phyloP scores from a whole-genome alignment of 2,797 vertebrate species.

The Tenualosa ilisha region DNA sequence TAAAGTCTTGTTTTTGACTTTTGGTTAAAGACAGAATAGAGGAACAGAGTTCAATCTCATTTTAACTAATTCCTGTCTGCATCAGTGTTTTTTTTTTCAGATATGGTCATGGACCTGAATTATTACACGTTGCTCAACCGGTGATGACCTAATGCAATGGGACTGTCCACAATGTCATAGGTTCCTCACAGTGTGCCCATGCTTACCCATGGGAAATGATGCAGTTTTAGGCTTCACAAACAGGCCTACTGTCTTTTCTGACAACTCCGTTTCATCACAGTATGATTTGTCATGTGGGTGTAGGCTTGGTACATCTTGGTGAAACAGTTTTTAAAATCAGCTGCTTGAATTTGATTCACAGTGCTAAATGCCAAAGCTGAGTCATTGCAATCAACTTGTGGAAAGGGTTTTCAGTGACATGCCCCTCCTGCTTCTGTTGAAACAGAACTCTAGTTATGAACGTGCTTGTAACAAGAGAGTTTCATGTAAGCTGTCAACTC shows the following conservation, averaged over 20 bases:
- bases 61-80: not conserved
- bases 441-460: not conserved
- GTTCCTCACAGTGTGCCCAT: not conserved
- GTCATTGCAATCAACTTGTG: constrained; percentile 3
- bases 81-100: not conserved
- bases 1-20: not conserved
- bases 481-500: not conserved
- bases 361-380: not conserved
- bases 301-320: not conserved
- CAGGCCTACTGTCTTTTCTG: not conserved
- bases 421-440: not conserved
- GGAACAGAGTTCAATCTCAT: not conserved
- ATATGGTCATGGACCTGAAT: too few species aligned
- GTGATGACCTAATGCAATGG: not conserved
- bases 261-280: not conserved
- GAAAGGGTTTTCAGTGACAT: not conserved
- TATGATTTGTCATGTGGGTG: not conserved
- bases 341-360: not conserved
- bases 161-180: not conserved
- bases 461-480: not conserved
- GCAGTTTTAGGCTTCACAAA: not conserved
- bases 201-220: too few species aligned
- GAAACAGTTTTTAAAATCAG: not conserved
- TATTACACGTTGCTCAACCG: too few species aligned
- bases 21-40: not conserved